A percentile compares a stretch with the other conserved stretches of the same genome.
phyloP scores from a whole-genome alignment of 2,888 invertebrate genomes.

The Cataglyphis altisquamis region DNA sequence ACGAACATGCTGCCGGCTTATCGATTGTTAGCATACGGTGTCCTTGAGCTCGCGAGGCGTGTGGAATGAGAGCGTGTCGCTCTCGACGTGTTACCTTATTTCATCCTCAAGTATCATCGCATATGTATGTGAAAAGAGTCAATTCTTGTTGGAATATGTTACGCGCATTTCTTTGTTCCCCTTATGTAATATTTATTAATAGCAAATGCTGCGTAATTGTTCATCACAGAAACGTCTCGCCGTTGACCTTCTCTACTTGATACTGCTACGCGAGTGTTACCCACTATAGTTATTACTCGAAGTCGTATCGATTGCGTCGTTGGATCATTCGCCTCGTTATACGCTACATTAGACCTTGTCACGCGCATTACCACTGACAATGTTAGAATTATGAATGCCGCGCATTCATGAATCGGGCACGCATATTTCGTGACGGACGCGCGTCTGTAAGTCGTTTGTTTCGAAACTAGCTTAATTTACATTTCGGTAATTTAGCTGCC shows the following conservation, averaged over 20 bases:
- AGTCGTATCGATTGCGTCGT: slow-evolving; percentile 47
- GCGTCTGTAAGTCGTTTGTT: slow-evolving; percentile 47
- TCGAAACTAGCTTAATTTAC: slow-evolving; percentile 36
- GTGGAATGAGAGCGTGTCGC: slow-evolving; percentile 1
- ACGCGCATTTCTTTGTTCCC: slow-evolving; percentile 34
- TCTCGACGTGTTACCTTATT: slow-evolving; percentile 7
- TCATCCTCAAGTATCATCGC: background rate
- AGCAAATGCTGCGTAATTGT: slow-evolving; percentile 52
- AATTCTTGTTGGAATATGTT: slow-evolving; percentile 13
- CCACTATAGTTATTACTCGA: background rate
- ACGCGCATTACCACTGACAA: slow-evolving; percentile 42
- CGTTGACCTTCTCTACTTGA: slow-evolving; percentile 64
- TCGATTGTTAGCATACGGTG: slow-evolving; percentile 49
- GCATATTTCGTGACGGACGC: slow-evolving; percentile 19
- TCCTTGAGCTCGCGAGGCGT: slow-evolving; percentile 50
- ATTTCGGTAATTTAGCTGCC: slow-evolving; percentile 22
- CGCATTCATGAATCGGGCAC: slow-evolving; percentile 51
- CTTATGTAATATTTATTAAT: slow-evolving; percentile 61
- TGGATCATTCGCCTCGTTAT: slow-evolving; percentile 48
- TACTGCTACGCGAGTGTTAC: slow-evolving; percentile 17
- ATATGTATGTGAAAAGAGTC: slow-evolving; percentile 14
- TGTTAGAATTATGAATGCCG: slow-evolving; percentile 53
- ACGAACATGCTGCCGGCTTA: background rate
- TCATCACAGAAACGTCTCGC: slow-evolving; percentile 58
- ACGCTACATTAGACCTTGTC: slow-evolving; percentile 45